Conservation (phyloP, 2,113 vertebrate species). For the Taxidea taxus region DNA sequence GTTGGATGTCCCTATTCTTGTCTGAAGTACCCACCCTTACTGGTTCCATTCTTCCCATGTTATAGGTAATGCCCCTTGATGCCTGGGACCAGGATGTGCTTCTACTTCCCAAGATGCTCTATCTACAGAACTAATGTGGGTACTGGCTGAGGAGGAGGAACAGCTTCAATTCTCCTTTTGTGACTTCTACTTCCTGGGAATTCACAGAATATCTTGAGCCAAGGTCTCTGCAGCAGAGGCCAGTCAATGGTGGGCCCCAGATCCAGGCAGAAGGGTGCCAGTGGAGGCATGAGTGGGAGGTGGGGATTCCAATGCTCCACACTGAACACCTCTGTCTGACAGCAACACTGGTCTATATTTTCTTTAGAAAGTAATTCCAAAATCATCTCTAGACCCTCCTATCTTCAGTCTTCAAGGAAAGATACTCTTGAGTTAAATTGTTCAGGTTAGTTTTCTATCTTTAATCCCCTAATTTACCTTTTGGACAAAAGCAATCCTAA, state of each 20-base stretch:
- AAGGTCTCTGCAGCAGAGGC: not conserved
- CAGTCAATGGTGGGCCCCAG: not conserved
- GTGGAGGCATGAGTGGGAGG: rapidly evolving
- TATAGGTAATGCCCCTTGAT: not conserved
- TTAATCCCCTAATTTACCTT: not conserved
- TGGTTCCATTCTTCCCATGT: not conserved
- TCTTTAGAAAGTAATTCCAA: not conserved
- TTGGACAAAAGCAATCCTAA: not conserved
- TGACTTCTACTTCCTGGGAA: not conserved
- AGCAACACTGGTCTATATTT: not conserved
- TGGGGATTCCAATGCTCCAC: not conserved
- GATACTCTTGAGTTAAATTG: not conserved
- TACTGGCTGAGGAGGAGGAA: not conserved
- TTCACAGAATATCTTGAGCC: not conserved
- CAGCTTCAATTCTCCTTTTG: no score
- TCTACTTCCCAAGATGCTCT: not conserved
- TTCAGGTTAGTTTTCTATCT: not conserved
- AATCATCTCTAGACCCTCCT: not conserved
- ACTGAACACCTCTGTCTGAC: not conserved
- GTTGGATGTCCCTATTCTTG: no score
- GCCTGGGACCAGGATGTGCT: not conserved
- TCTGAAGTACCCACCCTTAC: rapidly evolving
- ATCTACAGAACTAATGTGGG: not conserved
- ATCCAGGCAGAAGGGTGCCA: not conserved
- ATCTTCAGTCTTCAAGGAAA: not conserved